Conservation (phyloP, 2,113 vertebrate species). For the Odontophorus gujanensis region DNA sequence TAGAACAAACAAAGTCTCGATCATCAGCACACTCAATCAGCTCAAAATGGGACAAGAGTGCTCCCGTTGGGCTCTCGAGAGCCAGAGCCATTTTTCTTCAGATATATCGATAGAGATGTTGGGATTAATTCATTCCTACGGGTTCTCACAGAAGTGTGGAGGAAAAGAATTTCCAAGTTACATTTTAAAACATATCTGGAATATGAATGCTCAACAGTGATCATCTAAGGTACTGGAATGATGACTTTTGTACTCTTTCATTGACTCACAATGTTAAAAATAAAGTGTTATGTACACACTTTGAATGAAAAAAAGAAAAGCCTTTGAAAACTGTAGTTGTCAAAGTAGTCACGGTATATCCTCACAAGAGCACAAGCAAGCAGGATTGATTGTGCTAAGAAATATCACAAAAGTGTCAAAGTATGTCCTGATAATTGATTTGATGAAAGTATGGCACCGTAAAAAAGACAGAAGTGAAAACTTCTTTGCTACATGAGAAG, state of each 20-base stretch:
- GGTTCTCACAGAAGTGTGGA: background rate
- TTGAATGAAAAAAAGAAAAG: background rate
- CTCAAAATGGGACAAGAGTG: background rate
- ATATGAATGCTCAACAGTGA: fast-evolving
- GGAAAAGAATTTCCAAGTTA: background rate
- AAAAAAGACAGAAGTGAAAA: background rate
- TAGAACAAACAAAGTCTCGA: background rate
- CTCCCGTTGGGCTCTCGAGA: background rate
- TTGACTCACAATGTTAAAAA: background rate
- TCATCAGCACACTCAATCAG: background rate
- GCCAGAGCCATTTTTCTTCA: background rate
- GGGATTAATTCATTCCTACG: background rate
- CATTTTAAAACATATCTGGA: background rate
- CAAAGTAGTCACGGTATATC: slow-evolving; percentile 7
- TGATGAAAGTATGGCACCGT: background rate
- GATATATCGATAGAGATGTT: background rate
- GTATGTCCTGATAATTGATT: background rate
- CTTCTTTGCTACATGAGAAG: fast-evolving
- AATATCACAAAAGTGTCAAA: background rate
- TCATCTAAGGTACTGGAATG: background rate
- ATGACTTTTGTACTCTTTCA: background rate
- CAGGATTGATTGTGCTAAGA: background rate
- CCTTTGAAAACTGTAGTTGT: background rate
- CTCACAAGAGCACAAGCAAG: background rate
- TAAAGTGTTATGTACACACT: fast-evolving